Base-by-base conservation (phyloP, 2,113 vertebrate species). In the Grantiella picta region DNA sequence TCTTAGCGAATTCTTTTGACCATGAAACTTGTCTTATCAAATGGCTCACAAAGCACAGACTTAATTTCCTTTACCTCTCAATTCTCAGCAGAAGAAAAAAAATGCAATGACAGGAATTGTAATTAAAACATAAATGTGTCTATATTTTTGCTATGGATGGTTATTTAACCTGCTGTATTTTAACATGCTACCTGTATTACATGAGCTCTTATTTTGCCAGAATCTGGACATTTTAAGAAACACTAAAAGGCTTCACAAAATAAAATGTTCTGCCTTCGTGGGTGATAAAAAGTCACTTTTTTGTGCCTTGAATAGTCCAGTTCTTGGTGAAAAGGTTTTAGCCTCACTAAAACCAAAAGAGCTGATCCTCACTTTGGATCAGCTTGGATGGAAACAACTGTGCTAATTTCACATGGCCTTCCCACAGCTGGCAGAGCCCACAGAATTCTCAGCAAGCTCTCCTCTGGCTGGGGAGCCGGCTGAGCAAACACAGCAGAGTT, bases 401-500 rank as follows among this genome's bases (percentile, higher is more conserved):
- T 44, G n/a, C n/a, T 76, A 31, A 66, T 64, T 92, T 68, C 28
- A 49, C 1, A 1, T 25, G 63, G 18, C 38, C 42, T 33, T 24
- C 36, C 10, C 0, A 0, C n/a, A 50, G n/a, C 78, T 91, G 73
- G 45, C 65, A 38, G 61, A 49, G 40, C 4, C 28, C 65, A 23
- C 7, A 6, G n/a, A 53, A 33, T 3, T 0, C 45, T 50, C 78
- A 29, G 57, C 15, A 63, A 11, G 28, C 38, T 60, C 38, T 25
- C 16, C 61, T 35, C 25, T 8, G 31, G n/a, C 56, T 35, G 65
- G 71, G 45, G 29, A 66, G 38, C 27, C 0, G 11, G 44, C 78
- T 80, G 71, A 80, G 90, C 68, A 95, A 93, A 93, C 42, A 91
- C 0, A 0, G 66, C 76, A 92, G 89, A 82, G 42, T 91, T 91